Percentiles rank a stretch among this genome's conserved stretches.
These are phyloP conservation scores for Capromys pilorides DNA, from an alignment of 2,797 vertebrate species.

Conservation along the genomic window DNA sequence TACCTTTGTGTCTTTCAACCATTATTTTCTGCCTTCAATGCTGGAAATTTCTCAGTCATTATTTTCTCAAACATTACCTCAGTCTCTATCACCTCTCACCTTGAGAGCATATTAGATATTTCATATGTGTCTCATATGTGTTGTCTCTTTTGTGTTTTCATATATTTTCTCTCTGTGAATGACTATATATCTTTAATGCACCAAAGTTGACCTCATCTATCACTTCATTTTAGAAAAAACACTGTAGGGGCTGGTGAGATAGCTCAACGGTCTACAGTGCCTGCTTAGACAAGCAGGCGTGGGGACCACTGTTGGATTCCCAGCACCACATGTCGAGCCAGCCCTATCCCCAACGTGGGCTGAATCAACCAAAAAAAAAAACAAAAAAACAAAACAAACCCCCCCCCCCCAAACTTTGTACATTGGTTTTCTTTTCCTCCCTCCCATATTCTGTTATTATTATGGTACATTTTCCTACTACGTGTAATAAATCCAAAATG, in stretches of 20 bases:
- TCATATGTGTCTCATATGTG: not conserved
- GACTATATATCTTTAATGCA: not conserved
- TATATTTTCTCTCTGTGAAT: not conserved
- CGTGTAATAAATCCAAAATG: not conserved
- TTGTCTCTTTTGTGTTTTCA: not conserved
- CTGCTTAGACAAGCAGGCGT: too few species aligned
- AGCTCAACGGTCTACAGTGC: too few species aligned
- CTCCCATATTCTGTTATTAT: not conserved
- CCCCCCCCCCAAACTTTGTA: too few species aligned
- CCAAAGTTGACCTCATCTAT: not conserved
- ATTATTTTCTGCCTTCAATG: not conserved
- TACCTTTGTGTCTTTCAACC: not conserved
- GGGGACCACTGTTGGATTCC: too few species aligned
- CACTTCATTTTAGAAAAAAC: not conserved
- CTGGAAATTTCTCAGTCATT: not conserved
- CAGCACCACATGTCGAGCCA: too few species aligned
- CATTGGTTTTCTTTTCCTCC: not conserved
- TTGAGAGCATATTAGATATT: not conserved
- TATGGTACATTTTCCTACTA: not conserved
- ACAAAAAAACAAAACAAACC: too few species aligned
- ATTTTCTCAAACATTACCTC: not conserved
- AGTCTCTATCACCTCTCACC: not conserved
- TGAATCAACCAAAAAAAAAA: too few species aligned
- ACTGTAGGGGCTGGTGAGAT: too few species aligned
- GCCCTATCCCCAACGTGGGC: too few species aligned